Evolutionary conservation across 2,797 vertebrate genomes (phyloP).

Genomic region (Antrozous pallidus): DNA sequence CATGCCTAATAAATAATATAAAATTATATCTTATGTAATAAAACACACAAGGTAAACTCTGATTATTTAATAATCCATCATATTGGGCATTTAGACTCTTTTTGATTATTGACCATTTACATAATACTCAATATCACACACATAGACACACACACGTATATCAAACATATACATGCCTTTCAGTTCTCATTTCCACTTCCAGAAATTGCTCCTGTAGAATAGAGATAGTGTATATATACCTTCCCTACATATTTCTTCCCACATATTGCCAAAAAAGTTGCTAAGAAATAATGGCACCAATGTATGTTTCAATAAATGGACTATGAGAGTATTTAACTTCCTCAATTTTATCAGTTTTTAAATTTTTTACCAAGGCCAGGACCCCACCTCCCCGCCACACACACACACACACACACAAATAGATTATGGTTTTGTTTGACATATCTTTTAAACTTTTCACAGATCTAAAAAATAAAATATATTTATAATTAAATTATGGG

Average conservation of each 20-base stretch:
- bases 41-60: not conserved
- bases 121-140: not conserved
- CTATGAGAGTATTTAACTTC: not conserved
- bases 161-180: not conserved
- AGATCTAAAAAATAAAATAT: not conserved
- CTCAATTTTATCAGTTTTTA: not conserved
- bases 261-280: constrained; percentile 1
- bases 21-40: not conserved
- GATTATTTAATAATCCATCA: not conserved
- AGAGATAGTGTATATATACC: not conserved
- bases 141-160: not conserved
- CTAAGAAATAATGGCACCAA: not conserved
- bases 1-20: not conserved
- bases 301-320: not conserved
- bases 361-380: not conserved
- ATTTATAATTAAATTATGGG: not conserved
- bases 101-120: not conserved
- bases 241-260: not conserved
- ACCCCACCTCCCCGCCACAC: not conserved
- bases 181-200: not conserved
- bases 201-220: not conserved
- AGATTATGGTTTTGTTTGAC: not conserved
- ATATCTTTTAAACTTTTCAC: not conserved
- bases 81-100: not conserved
- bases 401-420: not conserved